Base-by-base conservation (phyloP, 2,113 vertebrate genomes). In the Benitochromis conjunctus region DNA sequence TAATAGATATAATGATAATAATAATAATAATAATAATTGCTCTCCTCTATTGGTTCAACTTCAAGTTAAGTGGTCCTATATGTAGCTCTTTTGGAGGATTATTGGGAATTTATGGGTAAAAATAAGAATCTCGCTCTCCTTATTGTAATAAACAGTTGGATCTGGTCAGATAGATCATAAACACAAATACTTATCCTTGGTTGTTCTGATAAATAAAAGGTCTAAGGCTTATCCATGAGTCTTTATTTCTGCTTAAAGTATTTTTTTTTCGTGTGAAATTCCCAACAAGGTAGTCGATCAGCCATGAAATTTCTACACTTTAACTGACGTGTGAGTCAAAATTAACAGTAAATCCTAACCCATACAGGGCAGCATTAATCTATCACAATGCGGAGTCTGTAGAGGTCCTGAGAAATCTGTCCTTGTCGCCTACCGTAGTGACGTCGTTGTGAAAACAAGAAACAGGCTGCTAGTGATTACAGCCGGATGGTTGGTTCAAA, bases 381-480 rank as follows among this genome's bases (percentile, higher is more conserved):
- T 51, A 53, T 76, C 31, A 76, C 18, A 53, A 19, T 53, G 26
- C 43, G 26, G 16, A 13, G 26, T 6, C 69, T 51, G 43, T 76
- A 76, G 24, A 19, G 48, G 9, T 31, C 46, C 46, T n/a, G 46
- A 3, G 46, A 55, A 36, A 38, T 36, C 9, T 36, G 36, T 36
- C 82, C 79, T 76, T 11, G 6, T 19, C 5, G 5, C 1, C 2
- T 53, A n/a, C 94, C 81, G 91, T 95, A 77, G 24, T 95, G 92
- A 95, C 94, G 94, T 95, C 82, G 87, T 11, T 87, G 46, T 77
- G 51, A 94, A 95, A 95, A 94, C 94, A 96, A 94, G 92, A 85
- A 85, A 9, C 43, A 56, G 48, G 19, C 48, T 57, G 57, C 38
- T 64, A 2, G 2, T 84, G 69, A 80, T 89, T 87, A 87, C 10